Evolutionary conservation across 1,140 invertebrate species (phyloP).

Genomic region (Agrilus planipennis): DNA sequence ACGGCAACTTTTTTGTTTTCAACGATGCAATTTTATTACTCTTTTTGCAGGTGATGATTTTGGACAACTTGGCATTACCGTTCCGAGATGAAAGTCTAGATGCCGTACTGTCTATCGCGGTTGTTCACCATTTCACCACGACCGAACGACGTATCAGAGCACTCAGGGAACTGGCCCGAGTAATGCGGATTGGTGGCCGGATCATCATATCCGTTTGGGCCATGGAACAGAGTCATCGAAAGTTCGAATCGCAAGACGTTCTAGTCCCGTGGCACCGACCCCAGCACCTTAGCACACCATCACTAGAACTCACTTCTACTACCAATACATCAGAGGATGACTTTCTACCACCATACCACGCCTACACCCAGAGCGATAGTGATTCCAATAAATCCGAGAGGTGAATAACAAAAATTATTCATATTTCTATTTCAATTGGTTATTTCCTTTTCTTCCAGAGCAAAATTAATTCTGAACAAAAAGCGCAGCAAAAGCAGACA

Average conservation of each 20-base stretch:
- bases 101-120: conserved; percentile 86
- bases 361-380: conserved; percentile 52
- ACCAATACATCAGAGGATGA: conserved; percentile 48
- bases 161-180: conserved; percentile 73
- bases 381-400: conserved; percentile 37
- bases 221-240: conserved; percentile 79
- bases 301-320: conserved; percentile 47
- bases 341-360: conserved; percentile 46
- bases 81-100: conserved; percentile 90
- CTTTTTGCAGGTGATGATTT: conserved; percentile 58
- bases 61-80: conserved; percentile 81
- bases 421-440: no score
- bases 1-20: not conserved
- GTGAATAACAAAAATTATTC: no score
- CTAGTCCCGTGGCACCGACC: conserved; percentile 87
- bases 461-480: conserved; percentile 9
- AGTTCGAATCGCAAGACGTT: conserved; percentile 87
- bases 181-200: conserved; percentile 78
- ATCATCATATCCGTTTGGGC: conserved; percentile 95
- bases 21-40: not conserved
- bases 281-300: conserved; percentile 51
- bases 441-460: not conserved
- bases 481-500: conserved; percentile 32
- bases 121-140: conserved; percentile 90
- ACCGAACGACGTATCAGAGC: conserved; percentile 79